A percentile compares a stretch with the other conserved stretches of the same genome.
Evolutionary conservation across 2,113 vertebrate genomes (phyloP).

Genomic region (Microcebus jonahi): DNA sequence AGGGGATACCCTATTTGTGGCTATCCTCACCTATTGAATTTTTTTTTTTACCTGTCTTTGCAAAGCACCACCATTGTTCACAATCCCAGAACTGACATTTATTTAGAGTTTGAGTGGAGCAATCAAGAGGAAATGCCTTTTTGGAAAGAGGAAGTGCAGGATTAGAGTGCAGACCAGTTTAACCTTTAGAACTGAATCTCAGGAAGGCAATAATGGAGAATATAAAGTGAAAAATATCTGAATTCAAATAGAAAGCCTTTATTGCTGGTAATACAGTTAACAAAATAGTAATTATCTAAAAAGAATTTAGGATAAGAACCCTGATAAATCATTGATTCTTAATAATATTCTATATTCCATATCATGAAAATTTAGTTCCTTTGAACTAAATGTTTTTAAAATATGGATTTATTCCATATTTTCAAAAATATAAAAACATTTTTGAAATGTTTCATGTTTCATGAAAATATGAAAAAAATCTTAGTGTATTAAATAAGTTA

Average conservation of each 20-base stretch:
- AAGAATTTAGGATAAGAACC: slow-evolving; percentile 35
- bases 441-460: not conserved
- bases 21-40: not conserved
- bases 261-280: not conserved
- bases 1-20: not conserved
- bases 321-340: not conserved
- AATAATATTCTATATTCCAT: slow-evolving; percentile 15
- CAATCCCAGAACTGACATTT: not conserved
- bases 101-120: slow-evolving; percentile 10
- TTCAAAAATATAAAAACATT: no score
- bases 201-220: slow-evolving; percentile 17
- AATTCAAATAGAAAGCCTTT: slow-evolving; percentile 9
- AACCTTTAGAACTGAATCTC: slow-evolving; percentile 28
- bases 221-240: not conserved
- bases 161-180: not conserved
- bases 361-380: slow-evolving; percentile 10
- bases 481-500: slow-evolving; percentile 11
- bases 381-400: slow-evolving; percentile 42
- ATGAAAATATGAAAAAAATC: not conserved
- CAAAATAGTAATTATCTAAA: slow-evolving; percentile 15
- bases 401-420: not conserved
- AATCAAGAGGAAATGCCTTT: slow-evolving; percentile 49
- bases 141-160: slow-evolving; percentile 56
- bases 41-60: not conserved
- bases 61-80: slow-evolving; percentile 42